These are phyloP conservation scores for Chalcis sispes DNA, from an alignment of 2,888 invertebrate genomes.

Conservation along the genomic window DNA sequence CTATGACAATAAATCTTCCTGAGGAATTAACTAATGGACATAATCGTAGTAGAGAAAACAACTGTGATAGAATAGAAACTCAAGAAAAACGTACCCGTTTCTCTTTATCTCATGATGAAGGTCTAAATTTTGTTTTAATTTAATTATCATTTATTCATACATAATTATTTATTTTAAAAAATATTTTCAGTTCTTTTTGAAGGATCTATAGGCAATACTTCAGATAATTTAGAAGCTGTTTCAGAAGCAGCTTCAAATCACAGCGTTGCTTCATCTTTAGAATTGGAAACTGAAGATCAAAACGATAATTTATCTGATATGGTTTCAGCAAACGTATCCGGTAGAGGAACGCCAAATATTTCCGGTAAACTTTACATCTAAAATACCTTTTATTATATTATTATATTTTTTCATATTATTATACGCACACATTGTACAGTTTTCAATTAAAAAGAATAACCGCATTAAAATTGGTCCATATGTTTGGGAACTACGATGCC, in stretches of 20 bases:
- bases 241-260: conserved; percentile 97
- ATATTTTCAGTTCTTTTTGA: conserved; percentile 70
- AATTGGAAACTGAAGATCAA: conserved; percentile 92
- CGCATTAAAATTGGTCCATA: no score
- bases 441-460: no score
- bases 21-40: conserved; percentile 71
- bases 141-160: conserved; percentile 11
- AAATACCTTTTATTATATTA: no score
- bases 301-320: conserved; percentile 97
- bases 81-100: conserved; percentile 79
- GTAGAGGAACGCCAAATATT: conserved; percentile 95
- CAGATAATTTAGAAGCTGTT: conserved; percentile 95
- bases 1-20: conserved; percentile 68
- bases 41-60: conserved; percentile 68
- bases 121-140: conserved; percentile 59
- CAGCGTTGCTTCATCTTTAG: conserved; percentile 93
- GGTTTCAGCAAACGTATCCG: conserved; percentile 96
- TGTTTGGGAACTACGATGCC: no score
- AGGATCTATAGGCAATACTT: conserved; percentile 93
- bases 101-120: conserved; percentile 91
- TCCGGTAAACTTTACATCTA: conserved; percentile 79
- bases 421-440: no score
- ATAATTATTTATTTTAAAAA: conserved; percentile 1
- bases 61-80: conserved; percentile 73
- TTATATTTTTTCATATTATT: background rate